Conservation (phyloP, 2,888 invertebrate genomes). For the Amiota minor region DNA sequence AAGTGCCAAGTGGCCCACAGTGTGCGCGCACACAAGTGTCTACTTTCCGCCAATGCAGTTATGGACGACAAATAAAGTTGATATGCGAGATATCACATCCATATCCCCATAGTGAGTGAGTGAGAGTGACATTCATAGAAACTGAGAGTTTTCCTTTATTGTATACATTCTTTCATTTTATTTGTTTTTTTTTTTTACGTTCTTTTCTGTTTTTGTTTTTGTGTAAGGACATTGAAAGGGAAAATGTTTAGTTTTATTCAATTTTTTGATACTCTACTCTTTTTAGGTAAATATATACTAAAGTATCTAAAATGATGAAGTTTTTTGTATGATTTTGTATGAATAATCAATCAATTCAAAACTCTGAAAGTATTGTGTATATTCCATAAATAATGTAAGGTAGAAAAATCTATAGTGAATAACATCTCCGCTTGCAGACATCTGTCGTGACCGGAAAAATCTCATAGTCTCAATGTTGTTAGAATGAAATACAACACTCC, state of each 20-base stretch:
- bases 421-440: too few species aligned
- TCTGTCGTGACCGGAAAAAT: too few species aligned
- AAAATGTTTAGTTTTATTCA: not conserved
- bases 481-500: too few species aligned
- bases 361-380: too few species aligned
- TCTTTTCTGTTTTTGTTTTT: not conserved
- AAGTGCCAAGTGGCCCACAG: constrained; percentile 1
- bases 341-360: too few species aligned
- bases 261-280: not conserved
- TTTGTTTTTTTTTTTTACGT: not conserved
- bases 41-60: constrained; percentile 24
- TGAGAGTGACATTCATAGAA: constrained; percentile 21
- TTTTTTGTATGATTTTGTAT: too few species aligned
- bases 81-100: not conserved
- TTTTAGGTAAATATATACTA: not conserved
- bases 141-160: constrained; percentile 9
- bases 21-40: constrained; percentile 16
- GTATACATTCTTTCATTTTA: not conserved
- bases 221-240: not conserved
- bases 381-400: too few species aligned
- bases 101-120: not conserved
- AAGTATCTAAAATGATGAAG: too few species aligned
- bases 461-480: too few species aligned
- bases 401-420: too few species aligned
- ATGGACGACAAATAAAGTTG: constrained; percentile 15